Conservation (phyloP, 2,888 invertebrate genomes). For the Prenolepis imparis region DNA sequence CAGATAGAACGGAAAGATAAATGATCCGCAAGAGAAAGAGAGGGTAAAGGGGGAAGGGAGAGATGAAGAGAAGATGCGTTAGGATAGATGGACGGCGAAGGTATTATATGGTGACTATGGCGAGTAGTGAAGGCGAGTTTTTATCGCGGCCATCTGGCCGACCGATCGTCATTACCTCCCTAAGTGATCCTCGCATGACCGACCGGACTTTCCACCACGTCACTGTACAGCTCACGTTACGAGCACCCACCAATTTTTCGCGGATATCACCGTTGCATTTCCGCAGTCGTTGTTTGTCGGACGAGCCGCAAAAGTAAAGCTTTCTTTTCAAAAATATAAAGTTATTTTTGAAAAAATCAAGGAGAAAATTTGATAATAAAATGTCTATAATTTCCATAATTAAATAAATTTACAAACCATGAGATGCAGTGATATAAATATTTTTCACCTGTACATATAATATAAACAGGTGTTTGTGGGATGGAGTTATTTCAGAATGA, state of each 20-base stretch:
- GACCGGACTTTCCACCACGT: constrained; percentile 56
- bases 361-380: neutral
- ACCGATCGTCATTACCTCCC: constrained; percentile 85
- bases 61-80: constrained; percentile 61
- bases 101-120: constrained; percentile 81
- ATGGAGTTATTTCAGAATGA: constrained; percentile 18
- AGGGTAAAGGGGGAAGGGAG: constrained; percentile 22
- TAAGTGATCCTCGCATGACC: constrained; percentile 81
- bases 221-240: constrained; percentile 69
- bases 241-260: constrained; percentile 64
- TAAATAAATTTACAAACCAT: too few relatives aligned
- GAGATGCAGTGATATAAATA: constrained; percentile 29
- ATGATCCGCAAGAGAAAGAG: constrained; percentile 20
- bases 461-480: constrained; percentile 16
- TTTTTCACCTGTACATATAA: constrained; percentile 8
- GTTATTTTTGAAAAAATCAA: neutral
- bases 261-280: constrained; percentile 39
- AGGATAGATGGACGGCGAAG: constrained; percentile 73
- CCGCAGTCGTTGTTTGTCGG: neutral
- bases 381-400: neutral
- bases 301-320: neutral
- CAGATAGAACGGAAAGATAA: constrained; percentile 41
- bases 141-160: constrained; percentile 84
- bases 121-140: constrained; percentile 81
- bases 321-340: neutral